A percentile compares a stretch with the other conserved stretches of the same genome.
These are phyloP conservation scores for Oceanites oceanicus DNA, from an alignment of 2,113 vertebrate species.

Conservation along the genomic window DNA sequence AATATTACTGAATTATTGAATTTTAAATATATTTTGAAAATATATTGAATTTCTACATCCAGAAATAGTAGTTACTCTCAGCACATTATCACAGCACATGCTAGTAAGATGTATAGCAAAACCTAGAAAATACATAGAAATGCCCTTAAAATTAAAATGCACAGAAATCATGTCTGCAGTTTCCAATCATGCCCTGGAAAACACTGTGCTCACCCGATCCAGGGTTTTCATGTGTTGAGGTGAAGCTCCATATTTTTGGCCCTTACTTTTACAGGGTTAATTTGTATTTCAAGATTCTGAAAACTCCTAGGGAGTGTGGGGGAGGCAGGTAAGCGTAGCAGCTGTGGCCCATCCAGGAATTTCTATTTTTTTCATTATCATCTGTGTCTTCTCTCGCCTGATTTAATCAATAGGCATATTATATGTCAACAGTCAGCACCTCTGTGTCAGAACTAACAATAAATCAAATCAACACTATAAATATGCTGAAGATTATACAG, in stretches of 20 bases:
- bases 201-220: accelerated
- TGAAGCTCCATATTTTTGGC: background rate
- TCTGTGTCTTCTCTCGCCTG: background rate
- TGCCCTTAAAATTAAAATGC: background rate
- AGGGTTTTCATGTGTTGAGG: background rate
- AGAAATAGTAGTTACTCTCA: background rate
- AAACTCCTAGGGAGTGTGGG: accelerated
- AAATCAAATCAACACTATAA: background rate
- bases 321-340: background rate
- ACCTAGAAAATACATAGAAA: background rate
- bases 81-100: background rate
- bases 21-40: too few relatives aligned
- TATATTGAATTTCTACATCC: too few relatives aligned
- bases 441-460: background rate
- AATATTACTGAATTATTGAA: background rate
- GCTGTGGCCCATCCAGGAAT: background rate
- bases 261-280: background rate
- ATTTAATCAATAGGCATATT: background rate
- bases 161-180: accelerated
- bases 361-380: background rate
- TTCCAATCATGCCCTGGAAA: background rate
- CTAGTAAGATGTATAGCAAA: background rate
- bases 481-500: background rate
- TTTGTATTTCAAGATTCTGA: background rate
- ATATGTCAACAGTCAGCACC: background rate